Percentiles rank a stretch among this genome's conserved stretches.
Conservation (phyloP, 1,140 invertebrate genomes). For the Sycophila sp. region DNA sequence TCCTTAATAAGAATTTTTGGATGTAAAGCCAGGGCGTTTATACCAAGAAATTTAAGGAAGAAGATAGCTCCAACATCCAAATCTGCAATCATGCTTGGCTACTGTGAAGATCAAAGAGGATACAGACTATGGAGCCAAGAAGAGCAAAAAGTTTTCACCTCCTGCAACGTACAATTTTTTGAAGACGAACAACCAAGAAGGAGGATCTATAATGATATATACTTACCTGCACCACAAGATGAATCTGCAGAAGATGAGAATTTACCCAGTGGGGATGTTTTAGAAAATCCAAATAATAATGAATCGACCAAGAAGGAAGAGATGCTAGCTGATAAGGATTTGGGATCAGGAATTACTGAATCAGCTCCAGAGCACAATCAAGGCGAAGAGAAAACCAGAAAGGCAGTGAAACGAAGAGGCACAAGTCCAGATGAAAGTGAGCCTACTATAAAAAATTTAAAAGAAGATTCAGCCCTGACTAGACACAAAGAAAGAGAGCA, state of each 20-base stretch:
- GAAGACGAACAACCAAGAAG: neutral
- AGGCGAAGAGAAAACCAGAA: neutral
- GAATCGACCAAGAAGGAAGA: too few relatives aligned
- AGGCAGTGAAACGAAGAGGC: neutral
- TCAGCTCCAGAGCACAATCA: too few relatives aligned
- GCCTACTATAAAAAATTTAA: too few relatives aligned
- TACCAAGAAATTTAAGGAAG: slow-evolving; percentile 51
- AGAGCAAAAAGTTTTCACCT: slow-evolving; percentile 41
- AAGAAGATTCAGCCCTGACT: too few relatives aligned
- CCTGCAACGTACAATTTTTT: slow-evolving; percentile 52
- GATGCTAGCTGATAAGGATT: too few relatives aligned
- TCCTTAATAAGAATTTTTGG: slow-evolving; percentile 59
- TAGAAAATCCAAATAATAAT: too few relatives aligned
- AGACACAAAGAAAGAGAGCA: too few relatives aligned
- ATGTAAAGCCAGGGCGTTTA: slow-evolving; percentile 56
- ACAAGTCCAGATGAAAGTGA: neutral
- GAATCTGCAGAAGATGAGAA: too few relatives aligned
- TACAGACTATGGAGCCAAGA: slow-evolving; percentile 50
- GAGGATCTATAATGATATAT: too few relatives aligned
- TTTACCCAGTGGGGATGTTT: too few relatives aligned
- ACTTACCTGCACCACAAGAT: too few relatives aligned
- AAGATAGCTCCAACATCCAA: slow-evolving; percentile 58
- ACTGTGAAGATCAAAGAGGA: slow-evolving; percentile 52
- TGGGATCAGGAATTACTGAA: too few relatives aligned
- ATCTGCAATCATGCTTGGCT: slow-evolving; percentile 56